phyloP scores from a whole-genome alignment of 2,888 invertebrate species.

The Hermodice carunculata region DNA sequence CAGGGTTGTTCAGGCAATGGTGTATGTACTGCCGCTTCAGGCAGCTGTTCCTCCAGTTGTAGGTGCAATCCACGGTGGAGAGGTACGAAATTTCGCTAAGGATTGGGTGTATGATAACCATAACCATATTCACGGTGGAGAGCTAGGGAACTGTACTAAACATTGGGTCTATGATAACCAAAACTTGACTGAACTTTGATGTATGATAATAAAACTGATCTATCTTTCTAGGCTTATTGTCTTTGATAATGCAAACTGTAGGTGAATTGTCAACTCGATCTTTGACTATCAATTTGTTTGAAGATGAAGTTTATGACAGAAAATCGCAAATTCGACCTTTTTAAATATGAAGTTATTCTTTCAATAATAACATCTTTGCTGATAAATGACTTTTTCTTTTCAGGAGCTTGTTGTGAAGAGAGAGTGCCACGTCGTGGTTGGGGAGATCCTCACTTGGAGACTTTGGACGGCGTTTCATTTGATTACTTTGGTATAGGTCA shows the following conservation, averaged over 20 bases:
- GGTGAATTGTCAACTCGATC: too few relatives aligned
- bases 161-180: too few relatives aligned
- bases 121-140: too few relatives aligned
- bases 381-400: not conserved
- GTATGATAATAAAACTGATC: too few relatives aligned
- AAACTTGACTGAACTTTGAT: too few relatives aligned
- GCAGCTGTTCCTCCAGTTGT: not conserved
- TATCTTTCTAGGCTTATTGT: too few relatives aligned
- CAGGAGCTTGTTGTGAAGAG: constrained; percentile 1
- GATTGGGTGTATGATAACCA: too few relatives aligned
- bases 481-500: constrained; percentile 26
- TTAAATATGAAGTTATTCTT: not conserved
- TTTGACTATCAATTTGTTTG: too few relatives aligned
- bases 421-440: not conserved
- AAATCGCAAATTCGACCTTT: too few relatives aligned
- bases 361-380: not conserved
- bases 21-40: not conserved
- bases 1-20: constrained; percentile 15
- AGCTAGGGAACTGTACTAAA: too few relatives aligned
- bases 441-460: constrained; percentile 17
- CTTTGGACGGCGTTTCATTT: constrained; percentile 8
- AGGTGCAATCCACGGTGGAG: not conserved
- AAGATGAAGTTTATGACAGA: too few relatives aligned
- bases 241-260: too few relatives aligned
- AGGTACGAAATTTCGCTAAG: not conserved